A percentile compares a stretch with the other conserved stretches of the same genome.
These are phyloP conservation scores for Troides aeacus DNA, from an alignment of 2,888 invertebrate species.

Conservation along the genomic window DNA sequence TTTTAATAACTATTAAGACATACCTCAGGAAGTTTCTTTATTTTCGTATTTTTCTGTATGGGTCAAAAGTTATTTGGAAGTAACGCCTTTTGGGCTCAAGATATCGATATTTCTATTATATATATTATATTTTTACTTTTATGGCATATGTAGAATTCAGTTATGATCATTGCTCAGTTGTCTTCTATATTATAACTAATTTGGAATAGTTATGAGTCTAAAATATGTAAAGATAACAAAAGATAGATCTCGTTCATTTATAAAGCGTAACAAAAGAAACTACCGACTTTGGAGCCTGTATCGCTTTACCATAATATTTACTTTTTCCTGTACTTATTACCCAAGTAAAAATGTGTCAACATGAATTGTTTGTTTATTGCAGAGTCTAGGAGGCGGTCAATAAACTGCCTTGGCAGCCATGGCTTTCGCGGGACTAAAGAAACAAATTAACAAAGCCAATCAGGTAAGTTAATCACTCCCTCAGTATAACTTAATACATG, in stretches of 20 bases:
- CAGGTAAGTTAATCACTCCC: constrained; percentile 83
- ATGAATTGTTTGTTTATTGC: constrained; percentile 36
- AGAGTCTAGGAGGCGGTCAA: constrained; percentile 43
- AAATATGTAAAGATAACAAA: not conserved
- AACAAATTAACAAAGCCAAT: constrained; percentile 99
- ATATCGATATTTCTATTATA: too few species aligned
- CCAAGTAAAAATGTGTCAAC: not conserved
- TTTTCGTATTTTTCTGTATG: too few species aligned
- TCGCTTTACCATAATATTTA: not conserved
- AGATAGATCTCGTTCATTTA: not conserved
- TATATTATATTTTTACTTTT: too few species aligned
- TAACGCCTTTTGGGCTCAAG: too few species aligned
- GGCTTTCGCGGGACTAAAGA: constrained; percentile 99
- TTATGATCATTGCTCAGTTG: not conserved
- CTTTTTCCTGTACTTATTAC: not conserved
- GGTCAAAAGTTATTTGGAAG: too few species aligned
- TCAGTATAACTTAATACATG: too few species aligned
- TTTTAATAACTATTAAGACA: too few species aligned
- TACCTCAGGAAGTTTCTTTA: too few species aligned
- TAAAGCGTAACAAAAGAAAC: too few species aligned
- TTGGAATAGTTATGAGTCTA: not conserved
- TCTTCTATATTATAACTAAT: not conserved
- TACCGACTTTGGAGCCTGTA: not conserved
- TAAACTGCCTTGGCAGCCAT: constrained; percentile 79
- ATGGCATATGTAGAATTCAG: too few species aligned